Percentiles rank a stretch among this genome's conserved stretches.
Conservation (phyloP, 2,888 invertebrate species). For the Pantelozetes paolii region DNA sequence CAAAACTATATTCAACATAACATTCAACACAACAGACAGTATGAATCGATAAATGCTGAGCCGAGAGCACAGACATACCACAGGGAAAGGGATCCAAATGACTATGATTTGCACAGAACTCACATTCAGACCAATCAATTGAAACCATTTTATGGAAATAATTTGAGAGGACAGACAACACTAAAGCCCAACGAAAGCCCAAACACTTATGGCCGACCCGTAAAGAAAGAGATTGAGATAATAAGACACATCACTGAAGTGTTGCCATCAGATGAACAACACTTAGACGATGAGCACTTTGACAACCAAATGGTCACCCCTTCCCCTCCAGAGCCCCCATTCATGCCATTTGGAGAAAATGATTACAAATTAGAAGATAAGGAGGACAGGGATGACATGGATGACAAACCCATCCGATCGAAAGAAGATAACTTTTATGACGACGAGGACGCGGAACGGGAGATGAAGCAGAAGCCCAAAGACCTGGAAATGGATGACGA, state of each 20-base stretch:
- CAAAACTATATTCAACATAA: not conserved
- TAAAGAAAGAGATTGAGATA: not conserved
- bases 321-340: not conserved
- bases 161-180: not conserved
- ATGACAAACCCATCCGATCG: not conserved
- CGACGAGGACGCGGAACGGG: not conserved
- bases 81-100: not conserved
- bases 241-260: conserved; percentile 22
- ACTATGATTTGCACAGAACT: not conserved
- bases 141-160: conserved; percentile 10
- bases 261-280: not conserved
- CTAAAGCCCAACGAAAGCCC: too few relatives aligned
- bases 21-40: not conserved
- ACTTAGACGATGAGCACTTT: not conserved
- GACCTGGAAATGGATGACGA: not conserved
- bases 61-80: not conserved
- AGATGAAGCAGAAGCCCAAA: not conserved
- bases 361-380: not conserved
- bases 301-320: conserved; percentile 11
- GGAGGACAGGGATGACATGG: not conserved
- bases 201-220: not conserved
- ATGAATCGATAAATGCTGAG: not conserved
- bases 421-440: conserved; percentile 22
- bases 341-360: not conserved
- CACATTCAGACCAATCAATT: conserved; percentile 8